Conservation (phyloP, 1,140 invertebrate genomes). For the Pseudomyrmex gracilis region DNA sequence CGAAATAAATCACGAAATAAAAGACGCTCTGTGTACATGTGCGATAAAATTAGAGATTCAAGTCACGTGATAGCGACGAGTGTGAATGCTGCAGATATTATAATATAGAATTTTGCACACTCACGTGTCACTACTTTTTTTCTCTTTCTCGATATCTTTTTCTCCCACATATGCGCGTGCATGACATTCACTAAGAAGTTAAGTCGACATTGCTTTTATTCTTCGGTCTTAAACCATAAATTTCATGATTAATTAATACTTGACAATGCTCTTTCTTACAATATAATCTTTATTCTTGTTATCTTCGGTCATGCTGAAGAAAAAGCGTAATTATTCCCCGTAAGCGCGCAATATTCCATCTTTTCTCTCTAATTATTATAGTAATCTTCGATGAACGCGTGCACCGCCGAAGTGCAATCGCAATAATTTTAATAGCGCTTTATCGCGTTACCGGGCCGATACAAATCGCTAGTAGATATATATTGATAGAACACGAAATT, state of each 20-base stretch:
- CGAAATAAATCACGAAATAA: constrained; percentile 24
- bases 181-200: too few relatives aligned
- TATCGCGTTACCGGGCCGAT: constrained; percentile 54
- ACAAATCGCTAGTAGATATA: constrained; percentile 55
- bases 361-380: constrained; percentile 58
- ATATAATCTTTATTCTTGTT: constrained; percentile 16
- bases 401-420: constrained; percentile 25
- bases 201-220: not conserved
- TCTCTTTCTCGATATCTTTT: too few relatives aligned
- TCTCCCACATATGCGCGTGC: too few relatives aligned
- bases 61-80: not conserved
- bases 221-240: not conserved
- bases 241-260: not conserved
- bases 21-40: not conserved
- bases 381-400: constrained; percentile 43
- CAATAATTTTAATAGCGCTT: constrained; percentile 61
- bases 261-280: not conserved
- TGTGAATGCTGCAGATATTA: too few relatives aligned
- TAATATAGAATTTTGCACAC: too few relatives aligned
- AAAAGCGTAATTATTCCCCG: not conserved
- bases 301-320: not conserved
- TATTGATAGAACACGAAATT: constrained; percentile 60
- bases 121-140: too few relatives aligned
- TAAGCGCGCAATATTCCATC: constrained; percentile 36
- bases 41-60: not conserved